phyloP scores from a whole-genome alignment of 2,113 vertebrate genomes.

The Apeltes quadracus region DNA sequence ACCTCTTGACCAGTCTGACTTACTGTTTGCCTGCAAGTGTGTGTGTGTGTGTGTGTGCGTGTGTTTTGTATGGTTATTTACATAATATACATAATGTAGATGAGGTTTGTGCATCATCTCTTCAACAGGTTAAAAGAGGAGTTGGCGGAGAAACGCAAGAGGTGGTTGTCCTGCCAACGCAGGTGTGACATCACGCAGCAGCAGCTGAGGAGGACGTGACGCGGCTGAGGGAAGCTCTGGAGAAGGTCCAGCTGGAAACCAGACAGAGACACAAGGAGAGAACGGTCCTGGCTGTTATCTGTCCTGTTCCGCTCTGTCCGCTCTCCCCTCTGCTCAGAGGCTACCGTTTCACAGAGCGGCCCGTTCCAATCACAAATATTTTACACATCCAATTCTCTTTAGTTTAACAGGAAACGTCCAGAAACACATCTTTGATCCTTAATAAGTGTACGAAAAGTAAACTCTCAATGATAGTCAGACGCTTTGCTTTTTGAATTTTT shows the following conservation, averaged over 20 bases:
- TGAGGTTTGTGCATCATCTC: slow-evolving; percentile 42
- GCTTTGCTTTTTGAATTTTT: background rate
- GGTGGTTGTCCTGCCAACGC: slow-evolving; percentile 74
- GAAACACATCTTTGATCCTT: background rate
- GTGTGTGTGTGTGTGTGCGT: background rate
- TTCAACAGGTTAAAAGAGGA: slow-evolving; percentile 82
- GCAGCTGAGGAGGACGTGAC: slow-evolving; percentile 84
- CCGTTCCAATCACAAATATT: background rate
- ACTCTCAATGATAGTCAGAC: slow-evolving; percentile 1
- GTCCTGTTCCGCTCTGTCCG: background rate
- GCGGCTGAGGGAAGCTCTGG: slow-evolving; percentile 75
- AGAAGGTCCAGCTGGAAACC: slow-evolving; percentile 79
- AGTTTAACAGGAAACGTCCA: background rate
- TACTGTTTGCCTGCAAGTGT: slow-evolving; percentile 17
- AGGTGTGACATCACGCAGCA: slow-evolving; percentile 75
- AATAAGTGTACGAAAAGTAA: background rate
- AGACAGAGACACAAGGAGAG: slow-evolving; percentile 77
- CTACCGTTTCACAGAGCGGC: background rate
- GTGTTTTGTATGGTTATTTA: slow-evolving; percentile 3
- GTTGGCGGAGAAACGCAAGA: slow-evolving; percentile 84
- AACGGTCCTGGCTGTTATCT: slow-evolving; percentile 79
- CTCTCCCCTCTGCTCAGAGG: background rate
- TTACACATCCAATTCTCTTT: background rate
- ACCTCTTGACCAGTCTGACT: slow-evolving; percentile 16
- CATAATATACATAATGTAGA: slow-evolving; percentile 18